phyloP scores from a whole-genome alignment of 2,888 invertebrate species.

The Melitaea athalia region DNA sequence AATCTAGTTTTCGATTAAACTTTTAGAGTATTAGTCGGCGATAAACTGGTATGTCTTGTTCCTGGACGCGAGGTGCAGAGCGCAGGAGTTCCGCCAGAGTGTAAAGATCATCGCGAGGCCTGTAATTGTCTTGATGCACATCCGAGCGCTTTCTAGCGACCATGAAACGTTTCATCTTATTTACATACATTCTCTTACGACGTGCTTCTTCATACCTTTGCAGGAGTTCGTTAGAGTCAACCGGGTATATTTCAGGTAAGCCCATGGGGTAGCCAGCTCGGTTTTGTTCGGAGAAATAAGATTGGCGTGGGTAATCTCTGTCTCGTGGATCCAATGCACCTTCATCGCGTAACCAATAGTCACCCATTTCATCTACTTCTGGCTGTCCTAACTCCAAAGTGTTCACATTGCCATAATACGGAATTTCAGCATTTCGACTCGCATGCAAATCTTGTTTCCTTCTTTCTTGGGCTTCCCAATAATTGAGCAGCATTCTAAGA shows the following conservation, averaged over 20 bases:
- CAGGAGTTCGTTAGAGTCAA: conserved; percentile 69
- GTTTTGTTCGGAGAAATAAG: conserved; percentile 77
- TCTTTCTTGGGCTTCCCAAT: conserved; percentile 84
- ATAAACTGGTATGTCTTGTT: conserved; percentile 82
- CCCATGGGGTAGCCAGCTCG: conserved; percentile 69
- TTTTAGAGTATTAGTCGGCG: conserved; percentile 84
- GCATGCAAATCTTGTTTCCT: conserved; percentile 76
- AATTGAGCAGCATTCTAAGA: conserved; percentile 81
- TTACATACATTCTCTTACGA: conserved; percentile 75
- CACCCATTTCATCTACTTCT: conserved; percentile 78
- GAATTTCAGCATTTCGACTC: conserved; percentile 70
- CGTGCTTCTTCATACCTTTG: conserved; percentile 75
- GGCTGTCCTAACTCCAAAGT: conserved; percentile 75
- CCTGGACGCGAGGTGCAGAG: conserved; percentile 77
- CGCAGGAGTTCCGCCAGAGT: conserved; percentile 82
- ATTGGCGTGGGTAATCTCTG: conserved; percentile 69
- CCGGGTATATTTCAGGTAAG: conserved; percentile 71
- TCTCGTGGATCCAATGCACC: conserved; percentile 75
- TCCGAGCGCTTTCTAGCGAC: conserved; percentile 82
- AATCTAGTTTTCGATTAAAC: conserved; percentile 40
- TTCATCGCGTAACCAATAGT: conserved; percentile 83
- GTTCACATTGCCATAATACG: conserved; percentile 68
- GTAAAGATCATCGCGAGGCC: conserved; percentile 82
- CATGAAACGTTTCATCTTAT: conserved; percentile 84
- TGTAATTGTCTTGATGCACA: conserved; percentile 70